These are phyloP conservation scores for Pseudolaguvia tuberculata DNA, from an alignment of 2,113 vertebrate species.

Conservation along the genomic window DNA sequence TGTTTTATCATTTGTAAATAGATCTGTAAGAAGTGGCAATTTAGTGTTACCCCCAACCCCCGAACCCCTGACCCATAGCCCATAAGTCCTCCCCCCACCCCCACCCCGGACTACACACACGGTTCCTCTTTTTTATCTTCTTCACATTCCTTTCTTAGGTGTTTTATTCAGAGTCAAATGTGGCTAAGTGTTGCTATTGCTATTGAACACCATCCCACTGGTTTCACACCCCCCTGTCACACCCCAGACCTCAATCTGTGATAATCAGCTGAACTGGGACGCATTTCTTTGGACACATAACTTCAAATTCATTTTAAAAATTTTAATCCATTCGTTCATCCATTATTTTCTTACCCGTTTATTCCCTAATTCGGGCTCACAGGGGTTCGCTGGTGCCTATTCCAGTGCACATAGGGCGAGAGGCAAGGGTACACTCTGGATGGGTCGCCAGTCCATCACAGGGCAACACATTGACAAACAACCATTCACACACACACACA, in stretches of 20 bases:
- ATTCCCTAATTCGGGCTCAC: too few relatives aligned
- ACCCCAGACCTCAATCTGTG: neutral
- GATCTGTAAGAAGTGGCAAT: neutral
- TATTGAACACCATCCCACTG: conserved; percentile 15
- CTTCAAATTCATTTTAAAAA: neutral
- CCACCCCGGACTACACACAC: too few relatives aligned
- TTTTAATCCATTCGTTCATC: neutral
- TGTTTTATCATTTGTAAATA: too few relatives aligned
- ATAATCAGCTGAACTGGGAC: conserved; percentile 9
- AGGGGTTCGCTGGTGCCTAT: too few relatives aligned
- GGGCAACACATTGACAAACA: too few relatives aligned
- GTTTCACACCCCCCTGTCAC: neutral
- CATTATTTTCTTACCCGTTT: too few relatives aligned
- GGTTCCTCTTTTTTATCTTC: neutral
- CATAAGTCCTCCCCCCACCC: too few relatives aligned
- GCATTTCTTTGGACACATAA: neutral
- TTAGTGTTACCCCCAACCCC: neutral
- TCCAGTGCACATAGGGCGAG: too few relatives aligned
- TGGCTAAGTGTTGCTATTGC: neutral
- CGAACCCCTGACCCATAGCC: neutral
- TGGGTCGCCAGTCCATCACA: too few relatives aligned
- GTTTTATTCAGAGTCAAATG: conserved; percentile 4
- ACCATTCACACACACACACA: too few relatives aligned
- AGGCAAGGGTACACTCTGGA: too few relatives aligned
- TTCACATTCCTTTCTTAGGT: neutral